Percentiles rank a stretch among this genome's conserved stretches.
These are phyloP conservation scores for Sterrhoptilus dennistouni DNA, from an alignment of 2,113 vertebrate species.

Conservation along the genomic window DNA sequence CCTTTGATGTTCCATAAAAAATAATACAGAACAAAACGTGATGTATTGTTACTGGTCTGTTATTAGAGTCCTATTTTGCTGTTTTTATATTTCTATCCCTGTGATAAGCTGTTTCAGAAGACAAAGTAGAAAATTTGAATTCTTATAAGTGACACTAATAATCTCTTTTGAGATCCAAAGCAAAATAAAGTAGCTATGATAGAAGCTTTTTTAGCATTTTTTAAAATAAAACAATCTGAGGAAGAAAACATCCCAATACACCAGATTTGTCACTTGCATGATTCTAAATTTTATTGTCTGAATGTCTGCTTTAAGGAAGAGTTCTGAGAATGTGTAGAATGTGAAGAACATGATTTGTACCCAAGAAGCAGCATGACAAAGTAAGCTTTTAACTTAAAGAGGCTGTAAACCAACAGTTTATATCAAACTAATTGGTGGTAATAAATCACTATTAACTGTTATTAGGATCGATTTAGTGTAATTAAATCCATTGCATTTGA, in stretches of 20 bases:
- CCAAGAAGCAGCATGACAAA: neutral
- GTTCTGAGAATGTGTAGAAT: neutral
- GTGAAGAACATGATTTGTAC: neutral
- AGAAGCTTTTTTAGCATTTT: neutral
- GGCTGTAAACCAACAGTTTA: slow-evolving; percentile 28
- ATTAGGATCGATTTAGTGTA: slow-evolving; percentile 44
- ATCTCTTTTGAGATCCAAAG: neutral
- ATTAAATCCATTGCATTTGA: slow-evolving; percentile 11
- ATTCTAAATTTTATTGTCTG: neutral
- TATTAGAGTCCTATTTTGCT: neutral
- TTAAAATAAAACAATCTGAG: neutral
- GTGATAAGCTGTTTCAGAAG: neutral
- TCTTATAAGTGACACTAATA: neutral
- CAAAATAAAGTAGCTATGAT: neutral
- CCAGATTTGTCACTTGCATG: neutral
- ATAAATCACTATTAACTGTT: slow-evolving; percentile 32
- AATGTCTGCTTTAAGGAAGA: neutral
- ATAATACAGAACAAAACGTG: neutral
- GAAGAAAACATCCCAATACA: neutral
- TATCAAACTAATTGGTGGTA: slow-evolving; percentile 30
- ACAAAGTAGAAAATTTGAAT: neutral
- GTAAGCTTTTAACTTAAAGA: slow-evolving; percentile 30
- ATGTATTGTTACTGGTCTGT: neutral
- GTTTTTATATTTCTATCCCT: neutral
- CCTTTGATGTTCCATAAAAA: neutral